Conservation (phyloP, 2,797 vertebrate genomes). For the Balearica regulorum region DNA sequence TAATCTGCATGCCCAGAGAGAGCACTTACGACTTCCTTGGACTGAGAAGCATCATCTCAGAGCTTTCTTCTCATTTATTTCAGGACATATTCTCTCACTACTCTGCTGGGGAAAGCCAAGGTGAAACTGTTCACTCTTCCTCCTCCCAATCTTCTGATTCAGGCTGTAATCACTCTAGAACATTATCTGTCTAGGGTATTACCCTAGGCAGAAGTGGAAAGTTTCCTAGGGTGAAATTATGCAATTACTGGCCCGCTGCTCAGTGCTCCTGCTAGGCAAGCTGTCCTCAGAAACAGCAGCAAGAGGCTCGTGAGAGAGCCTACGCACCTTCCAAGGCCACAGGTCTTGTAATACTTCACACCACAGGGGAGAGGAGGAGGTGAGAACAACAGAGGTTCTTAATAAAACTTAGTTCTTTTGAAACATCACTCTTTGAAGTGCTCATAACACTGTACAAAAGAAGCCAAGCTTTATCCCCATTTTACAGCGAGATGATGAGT, state of each 20-base stretch:
- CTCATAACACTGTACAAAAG: neutral
- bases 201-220: neutral
- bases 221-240: neutral
- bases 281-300: neutral
- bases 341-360: neutral
- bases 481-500: neutral
- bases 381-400: neutral
- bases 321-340: neutral
- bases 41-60: neutral
- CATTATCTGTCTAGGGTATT: neutral
- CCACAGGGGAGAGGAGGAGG: neutral
- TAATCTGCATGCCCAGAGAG: neutral
- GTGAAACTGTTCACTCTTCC: neutral
- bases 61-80: slow-evolving; percentile 16
- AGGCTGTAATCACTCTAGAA: neutral
- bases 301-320: neutral
- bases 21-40: neutral
- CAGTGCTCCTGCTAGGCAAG: neutral
- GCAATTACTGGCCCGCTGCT: neutral
- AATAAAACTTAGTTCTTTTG: slow-evolving; percentile 1
- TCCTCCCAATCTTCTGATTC: neutral
- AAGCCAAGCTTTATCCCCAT: neutral
- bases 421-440: neutral
- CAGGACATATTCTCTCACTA: neutral
- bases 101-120: neutral